Base-by-base conservation (phyloP, 2,888 invertebrate genomes). In the Creontiades dilutus region DNA sequence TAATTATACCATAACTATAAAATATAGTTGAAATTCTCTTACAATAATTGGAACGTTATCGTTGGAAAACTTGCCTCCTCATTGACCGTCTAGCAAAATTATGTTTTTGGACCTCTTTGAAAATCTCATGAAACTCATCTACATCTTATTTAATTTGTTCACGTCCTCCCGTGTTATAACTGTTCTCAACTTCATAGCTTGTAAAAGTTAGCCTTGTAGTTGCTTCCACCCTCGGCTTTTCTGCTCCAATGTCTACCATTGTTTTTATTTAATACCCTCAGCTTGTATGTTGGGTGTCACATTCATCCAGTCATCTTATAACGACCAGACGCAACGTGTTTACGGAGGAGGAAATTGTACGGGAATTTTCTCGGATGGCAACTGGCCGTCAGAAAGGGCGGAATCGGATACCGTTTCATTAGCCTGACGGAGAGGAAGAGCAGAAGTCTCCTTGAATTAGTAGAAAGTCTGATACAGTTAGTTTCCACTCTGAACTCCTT, bases 401-500 rank as follows among this genome's bases (percentile, higher is more conserved):
- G 19, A 75, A 75, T 75, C 75, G 75, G 75, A 75, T 75, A 75
- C 75, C 75, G n/a, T 75, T 75, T 75, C 75, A 75, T 75, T 75
- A 75, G 75, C 75, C n/a, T 75, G 75, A 75, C 75, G 75, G n/a
- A 12, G 28, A 75, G 28, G 75, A 28, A 28, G 75, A 28, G 23
- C 75, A 13, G 12, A 75, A 19, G 16, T 75, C 75, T 75, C 11
- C 12, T 75, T 19, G 75, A 75, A 19, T 75, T 75, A 19, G n/a
- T 12, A 19, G 23, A 1, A 13, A 75, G 16, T 75, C 19, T 13
- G 2, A 14, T 75, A 19, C 1, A 75, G 75, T 75, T 75, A 75
- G 75, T 19, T 75, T 75, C n/a, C 4, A 13, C 19, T 12, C n/a
- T 19, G 23, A 7, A 28, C 47, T 48, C n/a, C 9, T 82, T 19